Base-by-base conservation (phyloP, 2,113 vertebrate genomes). In the Sinocyclocheilus rhinocerous region DNA sequence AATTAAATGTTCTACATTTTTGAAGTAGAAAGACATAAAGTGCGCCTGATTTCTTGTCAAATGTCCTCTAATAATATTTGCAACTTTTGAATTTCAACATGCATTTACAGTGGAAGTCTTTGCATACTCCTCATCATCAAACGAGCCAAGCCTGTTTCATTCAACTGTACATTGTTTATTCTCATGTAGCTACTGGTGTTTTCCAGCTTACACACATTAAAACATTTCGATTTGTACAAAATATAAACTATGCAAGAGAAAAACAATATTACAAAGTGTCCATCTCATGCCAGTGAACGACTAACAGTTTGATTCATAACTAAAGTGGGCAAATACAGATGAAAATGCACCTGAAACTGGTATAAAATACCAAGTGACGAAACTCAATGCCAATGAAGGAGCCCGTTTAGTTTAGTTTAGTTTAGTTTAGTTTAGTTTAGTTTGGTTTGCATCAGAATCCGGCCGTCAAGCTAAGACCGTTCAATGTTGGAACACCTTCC, bases 201-300 rank as follows among this genome's bases (percentile, higher is more conserved):
- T 75, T 88, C 87, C 90, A 93, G 90, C 85, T 90, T 91, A 91
- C 90, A 91, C 90, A 90, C 90, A n/a, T n/a, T n/a, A n/a, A n/a
- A n/a, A n/a, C n/a, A 90, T 91, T 91, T 89, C 52, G 65, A 92
- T 92, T 91, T 93, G 92, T 94, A 94, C 92, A 95, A 95, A 95
- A 94, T 94, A 94, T 93, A 93, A 93, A 91, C 92, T 92, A 91
- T 70, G 65, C 65, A 70, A 72, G 81, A 92, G 89, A 89, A 86
- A 79, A 87, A 87, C 86, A 61, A 20, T 90, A 91, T 92, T 90
- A 69, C 42, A 87, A 88, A 89, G 63, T 72, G 88, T 91, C 79
- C 85, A 89, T 90, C 90, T 93, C 86, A 87, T 90, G 83, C 86
- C 85, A 89, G 11, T 4, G 73, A 55, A 50, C 18, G 11, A 80